Base-by-base conservation (phyloP, 1,140 invertebrate genomes). In the Calliphora vicina region DNA sequence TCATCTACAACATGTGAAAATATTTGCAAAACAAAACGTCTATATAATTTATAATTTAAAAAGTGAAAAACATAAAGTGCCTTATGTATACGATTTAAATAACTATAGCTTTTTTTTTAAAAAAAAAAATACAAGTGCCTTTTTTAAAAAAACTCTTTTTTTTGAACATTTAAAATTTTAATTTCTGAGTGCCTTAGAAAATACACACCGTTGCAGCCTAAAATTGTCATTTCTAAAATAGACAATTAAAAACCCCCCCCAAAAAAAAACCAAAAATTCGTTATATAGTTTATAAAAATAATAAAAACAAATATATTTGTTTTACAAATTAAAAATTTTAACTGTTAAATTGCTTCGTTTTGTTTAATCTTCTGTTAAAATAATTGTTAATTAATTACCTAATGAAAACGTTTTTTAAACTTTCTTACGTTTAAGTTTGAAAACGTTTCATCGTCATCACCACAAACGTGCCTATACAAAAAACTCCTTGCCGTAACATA, bases 391-490 rank as follows among this genome's bases (percentile, higher is more conserved):
- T 17, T 20, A 67, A 50, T 17, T 50, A 17, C 5, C 12, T 61
- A 17, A 17, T 20, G 61, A 67, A 67, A 67, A 67, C n/a, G 20
- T 25, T 20, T 76, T 29, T 76, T 29, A 83, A 86, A 82, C 84
- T 87, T 83, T 87, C 85, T 85, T 76, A 29, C 85, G 85, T 61
- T 23, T 27, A 42, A 61, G 81, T 27, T 82, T 85, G 10, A 78
- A 43, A 78, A 78, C 74, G 74, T 78, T 78, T 73, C 45, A 80
- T 74, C 85, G 85, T 85, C 84, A 85, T 87, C 87, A 88, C 86
- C 87, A 88, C 87, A 88, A 88, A 88, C 87, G 87, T 88, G 87
- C 87, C 87, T 88, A 87, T 87, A 81, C 86, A 86, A n/a, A 87
- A 87, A 87, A 81, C 85, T 87, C 84, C 86, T 85, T 87, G 74